Evolutionary conservation across 2,113 vertebrate genomes (phyloP).

Genomic region (Pogona vitticeps): DNA sequence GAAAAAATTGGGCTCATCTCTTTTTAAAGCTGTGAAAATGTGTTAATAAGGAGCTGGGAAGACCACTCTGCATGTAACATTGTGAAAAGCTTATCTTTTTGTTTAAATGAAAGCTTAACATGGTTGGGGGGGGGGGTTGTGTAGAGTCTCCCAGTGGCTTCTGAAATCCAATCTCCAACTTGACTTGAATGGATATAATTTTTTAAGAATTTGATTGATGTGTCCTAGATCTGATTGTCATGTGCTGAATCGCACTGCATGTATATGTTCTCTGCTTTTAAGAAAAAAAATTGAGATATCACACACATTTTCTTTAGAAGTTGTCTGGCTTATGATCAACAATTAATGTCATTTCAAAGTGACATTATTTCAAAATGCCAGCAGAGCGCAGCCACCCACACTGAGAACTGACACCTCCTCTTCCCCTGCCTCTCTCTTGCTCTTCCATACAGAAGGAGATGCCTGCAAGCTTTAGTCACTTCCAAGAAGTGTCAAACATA

Average conservation of each 20-base stretch:
- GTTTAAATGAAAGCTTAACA: no score
- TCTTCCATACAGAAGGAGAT: constrained; percentile 40
- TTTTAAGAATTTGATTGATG: neutral
- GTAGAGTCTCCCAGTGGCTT: no score
- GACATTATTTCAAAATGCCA: constrained; percentile 67
- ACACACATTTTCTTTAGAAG: constrained; percentile 54
- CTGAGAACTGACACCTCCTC: constrained; percentile 60
- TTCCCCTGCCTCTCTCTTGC: constrained; percentile 67
- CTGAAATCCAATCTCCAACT: neutral
- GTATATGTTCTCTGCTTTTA: constrained; percentile 36
- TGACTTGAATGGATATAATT: neutral
- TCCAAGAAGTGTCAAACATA: neutral
- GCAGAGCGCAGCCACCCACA: constrained; percentile 50
- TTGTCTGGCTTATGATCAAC: constrained; percentile 63
- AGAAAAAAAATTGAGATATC: constrained; percentile 25
- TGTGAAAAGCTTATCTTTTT: no score
- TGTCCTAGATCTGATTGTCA: constrained; percentile 12
- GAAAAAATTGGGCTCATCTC: no score
- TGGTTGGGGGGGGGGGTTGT: no score
- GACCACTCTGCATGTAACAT: no score
- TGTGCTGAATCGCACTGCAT: constrained; percentile 31
- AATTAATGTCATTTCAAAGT: constrained; percentile 52
- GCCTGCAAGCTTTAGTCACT: constrained; percentile 48
- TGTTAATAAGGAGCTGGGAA: no score
- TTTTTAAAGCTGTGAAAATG: no score